These are phyloP conservation scores for Silurus lanzhouensis DNA, from an alignment of 2,797 vertebrate species.

Conservation along the genomic window DNA sequence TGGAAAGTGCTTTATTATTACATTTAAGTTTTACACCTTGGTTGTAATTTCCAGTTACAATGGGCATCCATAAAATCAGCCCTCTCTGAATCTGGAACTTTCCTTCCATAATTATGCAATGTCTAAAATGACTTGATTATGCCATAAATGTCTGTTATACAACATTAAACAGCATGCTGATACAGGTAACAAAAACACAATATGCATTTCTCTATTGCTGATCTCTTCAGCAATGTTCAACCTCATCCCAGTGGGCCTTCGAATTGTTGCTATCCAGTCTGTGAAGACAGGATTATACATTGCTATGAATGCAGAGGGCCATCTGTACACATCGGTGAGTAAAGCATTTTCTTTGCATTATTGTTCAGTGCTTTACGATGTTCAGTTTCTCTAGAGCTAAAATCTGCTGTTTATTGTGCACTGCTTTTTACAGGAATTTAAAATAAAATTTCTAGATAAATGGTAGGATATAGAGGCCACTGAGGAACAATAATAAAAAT, in stretches of 20 bases:
- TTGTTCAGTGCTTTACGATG: background rate
- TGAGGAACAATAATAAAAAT: background rate
- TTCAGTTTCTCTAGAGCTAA: no score
- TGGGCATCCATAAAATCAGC: background rate
- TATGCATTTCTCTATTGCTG: background rate
- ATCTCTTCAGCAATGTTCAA: slow-evolving; percentile 90
- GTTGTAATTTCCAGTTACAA: background rate
- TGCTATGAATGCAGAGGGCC: slow-evolving; percentile 97
- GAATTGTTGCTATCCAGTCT: slow-evolving; percentile 97
- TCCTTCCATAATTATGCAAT: no score
- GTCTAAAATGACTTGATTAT: background rate
- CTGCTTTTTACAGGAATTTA: background rate
- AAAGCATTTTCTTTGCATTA: background rate
- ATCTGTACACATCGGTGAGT: slow-evolving; percentile 97
- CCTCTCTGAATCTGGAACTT: background rate
- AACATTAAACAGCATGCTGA: background rate
- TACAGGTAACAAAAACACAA: background rate
- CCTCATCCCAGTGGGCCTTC: slow-evolving; percentile 97
- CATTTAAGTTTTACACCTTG: background rate
- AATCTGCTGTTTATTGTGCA: background rate
- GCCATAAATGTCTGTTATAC: background rate
- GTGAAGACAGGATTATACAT: slow-evolving; percentile 97
- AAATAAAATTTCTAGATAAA: background rate
- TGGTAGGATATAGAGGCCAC: background rate
- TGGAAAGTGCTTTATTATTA: no score